These are phyloP conservation scores for Drosophila flavopinicola DNA, from an alignment of 2,888 invertebrate species.

Conservation along the genomic window DNA sequence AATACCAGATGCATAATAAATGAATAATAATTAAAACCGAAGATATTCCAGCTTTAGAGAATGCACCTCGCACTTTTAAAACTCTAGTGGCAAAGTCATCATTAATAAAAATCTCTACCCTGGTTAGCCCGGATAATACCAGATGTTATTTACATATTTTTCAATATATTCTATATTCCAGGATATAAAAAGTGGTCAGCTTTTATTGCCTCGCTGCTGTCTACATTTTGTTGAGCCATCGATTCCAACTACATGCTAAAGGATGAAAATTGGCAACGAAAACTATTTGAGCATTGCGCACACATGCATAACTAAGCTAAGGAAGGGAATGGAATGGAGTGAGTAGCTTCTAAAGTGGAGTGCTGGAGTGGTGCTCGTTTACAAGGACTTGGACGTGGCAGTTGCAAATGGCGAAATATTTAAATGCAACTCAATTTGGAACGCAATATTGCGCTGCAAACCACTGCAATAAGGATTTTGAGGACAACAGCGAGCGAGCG, in stretches of 20 bases:
- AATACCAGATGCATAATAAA: no score
- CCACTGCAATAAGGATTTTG: slow-evolving; percentile 44
- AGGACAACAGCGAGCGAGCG: slow-evolving; percentile 23
- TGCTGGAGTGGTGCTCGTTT: slow-evolving; percentile 10
- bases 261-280: slow-evolving; percentile 41
- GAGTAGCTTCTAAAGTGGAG: background rate
- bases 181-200: background rate
- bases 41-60: no score
- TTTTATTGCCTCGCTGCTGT: background rate
- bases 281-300: slow-evolving; percentile 31
- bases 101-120: no score
- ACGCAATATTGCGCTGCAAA: slow-evolving; percentile 62
- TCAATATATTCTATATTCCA: background rate
- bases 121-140: background rate
- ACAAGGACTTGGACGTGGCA: slow-evolving; percentile 32
- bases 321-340: slow-evolving; percentile 1
- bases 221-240: slow-evolving; percentile 20
- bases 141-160: background rate
- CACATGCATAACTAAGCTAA: slow-evolving; percentile 38
- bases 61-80: no score
- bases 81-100: no score
- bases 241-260: slow-evolving; percentile 22
- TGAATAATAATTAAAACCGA: no score
- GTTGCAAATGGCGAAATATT: slow-evolving; percentile 67
- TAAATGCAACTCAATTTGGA: slow-evolving; percentile 73